Percentiles rank a stretch among this genome's conserved stretches.
phyloP scores from a whole-genome alignment of 2,888 invertebrate genomes.

The Watsonalla cultraria region DNA sequence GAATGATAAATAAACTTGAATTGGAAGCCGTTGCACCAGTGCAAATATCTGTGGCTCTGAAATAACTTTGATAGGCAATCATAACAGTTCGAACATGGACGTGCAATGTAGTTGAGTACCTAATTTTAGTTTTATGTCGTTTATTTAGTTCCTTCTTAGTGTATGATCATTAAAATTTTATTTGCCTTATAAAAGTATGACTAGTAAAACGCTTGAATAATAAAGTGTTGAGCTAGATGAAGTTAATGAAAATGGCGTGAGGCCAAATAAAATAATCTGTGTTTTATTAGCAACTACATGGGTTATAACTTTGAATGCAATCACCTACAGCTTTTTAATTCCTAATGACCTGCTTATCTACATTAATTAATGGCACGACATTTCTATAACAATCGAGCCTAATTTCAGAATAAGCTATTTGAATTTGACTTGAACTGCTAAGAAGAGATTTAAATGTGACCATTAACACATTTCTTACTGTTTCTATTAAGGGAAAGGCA shows the following conservation, averaged over 20 bases:
- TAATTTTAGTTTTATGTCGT: conserved; percentile 18
- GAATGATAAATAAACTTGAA: no score
- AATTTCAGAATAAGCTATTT: no score
- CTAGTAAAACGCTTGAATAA: conserved; percentile 2
- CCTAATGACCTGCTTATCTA: no score
- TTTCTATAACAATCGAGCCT: no score
- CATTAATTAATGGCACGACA: no score
- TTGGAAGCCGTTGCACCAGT: no score
- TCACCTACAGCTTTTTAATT: no score
- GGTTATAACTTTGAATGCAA: background rate
- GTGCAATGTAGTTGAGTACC: conserved; percentile 6
- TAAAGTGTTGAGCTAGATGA: conserved; percentile 1
- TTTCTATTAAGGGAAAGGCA: no score
- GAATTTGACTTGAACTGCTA: no score
- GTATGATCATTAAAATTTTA: conserved; percentile 18
- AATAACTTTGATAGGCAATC: background rate
- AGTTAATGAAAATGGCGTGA: conserved; percentile 4
- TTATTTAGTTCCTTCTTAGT: conserved; percentile 14
- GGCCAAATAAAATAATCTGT: background rate
- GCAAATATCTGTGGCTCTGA: background rate
- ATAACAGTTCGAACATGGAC: background rate
- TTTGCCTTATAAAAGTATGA: conserved; percentile 13
- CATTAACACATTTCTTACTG: no score
- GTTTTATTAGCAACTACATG: background rate
- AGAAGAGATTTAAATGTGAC: no score